Conservation (phyloP, 2,113 vertebrate species). For the Prunella fulvescens region DNA sequence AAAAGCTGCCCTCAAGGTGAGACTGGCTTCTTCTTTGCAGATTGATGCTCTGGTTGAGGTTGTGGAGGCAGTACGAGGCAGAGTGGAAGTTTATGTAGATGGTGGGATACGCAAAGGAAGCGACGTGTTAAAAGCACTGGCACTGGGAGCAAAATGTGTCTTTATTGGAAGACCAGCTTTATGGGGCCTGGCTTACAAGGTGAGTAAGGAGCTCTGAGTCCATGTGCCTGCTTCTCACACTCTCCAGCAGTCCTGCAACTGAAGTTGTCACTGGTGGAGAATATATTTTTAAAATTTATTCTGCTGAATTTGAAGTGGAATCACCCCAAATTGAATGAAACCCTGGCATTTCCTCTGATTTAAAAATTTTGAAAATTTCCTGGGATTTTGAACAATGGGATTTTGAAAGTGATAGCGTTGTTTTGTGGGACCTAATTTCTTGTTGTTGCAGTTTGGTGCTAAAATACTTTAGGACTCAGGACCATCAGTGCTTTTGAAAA, state of each 20-base stretch:
- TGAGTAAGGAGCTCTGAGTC: conserved; percentile 41
- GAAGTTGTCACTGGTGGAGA: not conserved
- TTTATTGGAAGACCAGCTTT: conserved; percentile 91
- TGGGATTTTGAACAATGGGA: not conserved
- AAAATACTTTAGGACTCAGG: not conserved
- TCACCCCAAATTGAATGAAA: not conserved
- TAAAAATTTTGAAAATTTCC: not conserved
- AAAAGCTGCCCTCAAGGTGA: not conserved
- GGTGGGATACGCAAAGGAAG: conserved; percentile 90
- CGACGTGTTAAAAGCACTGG: conserved; percentile 88
- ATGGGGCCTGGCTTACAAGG: conserved; percentile 94
- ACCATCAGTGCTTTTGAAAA: not conserved
- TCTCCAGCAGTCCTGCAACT: not conserved
- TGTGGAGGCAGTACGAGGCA: conserved; percentile 82
- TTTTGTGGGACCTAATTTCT: not conserved
- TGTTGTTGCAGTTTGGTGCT: not conserved
- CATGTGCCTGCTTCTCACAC: not conserved
- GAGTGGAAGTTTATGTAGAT: conserved; percentile 88
- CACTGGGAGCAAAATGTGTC: conserved; percentile 90
- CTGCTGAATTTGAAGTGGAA: not conserved
- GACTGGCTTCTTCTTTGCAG: conserved; percentile 64
- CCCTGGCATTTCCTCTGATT: not conserved
- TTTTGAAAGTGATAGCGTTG: not conserved
- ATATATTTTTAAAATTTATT: not conserved
- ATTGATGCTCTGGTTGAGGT: conserved; percentile 90